These are phyloP conservation scores for Caenorhabditis plicata DNA, from an alignment of 2,888 invertebrate species.

Conservation along the genomic window DNA sequence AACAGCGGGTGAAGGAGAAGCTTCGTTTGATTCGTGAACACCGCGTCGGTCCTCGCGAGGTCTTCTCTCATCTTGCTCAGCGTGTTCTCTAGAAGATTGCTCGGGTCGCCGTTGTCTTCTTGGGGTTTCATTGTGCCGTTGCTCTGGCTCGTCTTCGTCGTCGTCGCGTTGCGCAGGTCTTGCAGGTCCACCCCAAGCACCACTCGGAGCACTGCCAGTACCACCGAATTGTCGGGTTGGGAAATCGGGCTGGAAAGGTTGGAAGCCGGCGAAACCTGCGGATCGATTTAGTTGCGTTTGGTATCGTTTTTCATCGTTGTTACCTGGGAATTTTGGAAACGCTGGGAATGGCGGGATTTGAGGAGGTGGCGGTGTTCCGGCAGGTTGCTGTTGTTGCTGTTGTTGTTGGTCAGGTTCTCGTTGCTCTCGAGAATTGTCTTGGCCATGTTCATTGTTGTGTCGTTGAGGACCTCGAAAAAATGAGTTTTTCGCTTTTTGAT, in stretches of 20 bases:
- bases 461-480: slow-evolving; percentile 24
- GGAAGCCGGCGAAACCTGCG: slow-evolving; percentile 27
- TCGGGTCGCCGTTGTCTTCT: too few species aligned
- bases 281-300: neutral
- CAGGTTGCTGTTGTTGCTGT: slow-evolving; percentile 9
- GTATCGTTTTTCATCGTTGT: neutral
- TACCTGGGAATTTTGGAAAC: slow-evolving; percentile 34
- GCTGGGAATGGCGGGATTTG: slow-evolving; percentile 35
- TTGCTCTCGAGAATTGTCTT: slow-evolving; percentile 11
- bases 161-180: slow-evolving; percentile 29
- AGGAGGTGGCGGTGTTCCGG: slow-evolving; percentile 27
- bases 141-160: neutral
- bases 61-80: slow-evolving; percentile 21
- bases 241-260: slow-evolving; percentile 29
- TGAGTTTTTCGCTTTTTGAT: slow-evolving; percentile 12
- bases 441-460: neutral
- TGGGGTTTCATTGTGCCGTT: neutral
- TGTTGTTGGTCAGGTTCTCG: slow-evolving; percentile 13
- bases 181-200: slow-evolving; percentile 34
- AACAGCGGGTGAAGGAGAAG: slow-evolving; percentile 28
- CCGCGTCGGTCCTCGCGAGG: slow-evolving; percentile 23
- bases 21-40: slow-evolving; percentile 22
- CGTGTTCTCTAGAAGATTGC: slow-evolving; percentile 11
- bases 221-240: slow-evolving; percentile 31
- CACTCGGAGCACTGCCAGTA: slow-evolving; percentile 36